Percentiles rank a stretch among this genome's conserved stretches.
phyloP scores from a whole-genome alignment of 1,140 invertebrate genomes.

The Hypothenemus hampei region DNA sequence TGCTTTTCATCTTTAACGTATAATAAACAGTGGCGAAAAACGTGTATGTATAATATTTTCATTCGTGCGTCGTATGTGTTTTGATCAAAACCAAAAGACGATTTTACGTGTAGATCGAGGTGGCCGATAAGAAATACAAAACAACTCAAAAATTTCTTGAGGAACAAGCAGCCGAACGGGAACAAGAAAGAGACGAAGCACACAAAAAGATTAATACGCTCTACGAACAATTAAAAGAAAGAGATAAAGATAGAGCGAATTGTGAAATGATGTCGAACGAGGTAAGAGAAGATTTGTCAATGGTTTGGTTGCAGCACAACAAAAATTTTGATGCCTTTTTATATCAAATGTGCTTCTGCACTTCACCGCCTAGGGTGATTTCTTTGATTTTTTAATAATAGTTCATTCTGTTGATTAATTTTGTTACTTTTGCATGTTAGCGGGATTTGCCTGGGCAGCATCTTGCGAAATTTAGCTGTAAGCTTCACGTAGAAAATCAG shows the following conservation, averaged over 20 bases:
- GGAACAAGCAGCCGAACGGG: conserved; percentile 72
- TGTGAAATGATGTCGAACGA: conserved; percentile 52
- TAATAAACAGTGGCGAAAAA: no score
- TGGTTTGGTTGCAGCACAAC: no score
- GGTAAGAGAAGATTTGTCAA: conserved; percentile 44
- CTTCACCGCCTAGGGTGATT: no score
- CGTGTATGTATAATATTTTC: no score
- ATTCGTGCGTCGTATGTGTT: no score
- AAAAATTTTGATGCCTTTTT: no score
- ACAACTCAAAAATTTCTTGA: conserved; percentile 70
- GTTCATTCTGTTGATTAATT: no score
- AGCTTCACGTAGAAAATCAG: conserved; percentile 22
- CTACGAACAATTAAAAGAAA: conserved; percentile 57
- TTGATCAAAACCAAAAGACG: no score
- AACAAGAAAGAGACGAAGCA: conserved; percentile 72
- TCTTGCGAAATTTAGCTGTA: conserved; percentile 17
- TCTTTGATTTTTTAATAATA: no score
- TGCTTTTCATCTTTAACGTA: no score
- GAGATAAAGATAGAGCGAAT: conserved; percentile 55
- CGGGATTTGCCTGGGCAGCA: conserved; percentile 19
- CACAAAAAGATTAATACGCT: conserved; percentile 56
- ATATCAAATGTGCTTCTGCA: no score
- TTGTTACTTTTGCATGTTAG: conserved; percentile 25
- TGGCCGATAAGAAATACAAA: conserved; percentile 71
- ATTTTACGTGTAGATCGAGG: conserved; percentile 65